Evolutionary conservation across 2,113 vertebrate genomes (phyloP), one percentile per base, ranked within the genome.

Genomic region (Microcebus lehilahytsara): DNA sequence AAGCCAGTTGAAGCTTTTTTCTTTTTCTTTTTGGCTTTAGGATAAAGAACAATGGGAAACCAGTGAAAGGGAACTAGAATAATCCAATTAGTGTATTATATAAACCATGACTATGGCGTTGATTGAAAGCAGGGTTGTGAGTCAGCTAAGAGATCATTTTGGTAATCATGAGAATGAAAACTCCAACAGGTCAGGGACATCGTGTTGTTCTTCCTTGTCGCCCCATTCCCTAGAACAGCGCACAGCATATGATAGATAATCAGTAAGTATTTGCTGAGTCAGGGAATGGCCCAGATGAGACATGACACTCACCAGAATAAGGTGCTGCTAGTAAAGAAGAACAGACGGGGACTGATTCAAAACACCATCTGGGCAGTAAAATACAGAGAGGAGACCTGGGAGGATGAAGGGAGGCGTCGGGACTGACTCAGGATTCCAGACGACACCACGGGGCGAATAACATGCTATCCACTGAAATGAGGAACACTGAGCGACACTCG

Each of bases 151-250:
- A 74, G 19, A 53, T 17, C 72, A 64, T 79, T 86, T 86, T 58
- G 34, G 23, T 80, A 66, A 85, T n/a, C 46, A 78, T n/a, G 53
- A 86, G 87, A 90, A 94, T 86, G 37, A 92, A 86, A 89, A 30
- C 13, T 23, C 42, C 10, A 79, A 1, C 17, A 77, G n/a, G 34
- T 51, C n/a, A 85, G n/a, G 13, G 19, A 58, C 10, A 71, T 17
- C 34, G 17, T 25, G 84, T 37, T 62, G 7, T 75, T 81, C 14
- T 62, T 67, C 34, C 17, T 11, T 83, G 9, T 53, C 49, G n/a
- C 16, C 37, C 34, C 72, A 60, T 64, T 25, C 74, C 27, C n/a
- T 72, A 46, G 27, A 88, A 93, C 9, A 79, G 6, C 56, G 3
- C 23, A 27, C 56, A 62, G 6, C 37, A 88, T 20, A 74, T 72